Conservation (phyloP, 2,888 invertebrate genomes). For the Eulithis prunata region DNA sequence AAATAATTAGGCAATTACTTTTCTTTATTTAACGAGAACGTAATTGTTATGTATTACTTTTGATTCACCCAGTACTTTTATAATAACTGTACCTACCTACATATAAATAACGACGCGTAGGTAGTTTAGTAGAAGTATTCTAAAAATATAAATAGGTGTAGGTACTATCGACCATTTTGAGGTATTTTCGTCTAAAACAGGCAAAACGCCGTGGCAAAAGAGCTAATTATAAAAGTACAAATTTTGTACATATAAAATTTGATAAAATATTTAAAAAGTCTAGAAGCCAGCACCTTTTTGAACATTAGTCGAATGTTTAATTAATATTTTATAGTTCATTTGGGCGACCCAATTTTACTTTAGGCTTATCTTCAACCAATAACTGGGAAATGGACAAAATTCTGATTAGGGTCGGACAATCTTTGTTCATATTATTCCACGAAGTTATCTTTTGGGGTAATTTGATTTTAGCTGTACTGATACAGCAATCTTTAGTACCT, state of each 20-base stretch:
- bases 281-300: not conserved
- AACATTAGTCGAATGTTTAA: constrained; percentile 20
- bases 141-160: too few species aligned
- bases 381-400: constrained; percentile 27
- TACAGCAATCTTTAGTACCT: not conserved
- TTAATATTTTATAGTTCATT: constrained; percentile 32
- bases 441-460: constrained; percentile 7
- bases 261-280: not conserved
- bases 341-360: constrained; percentile 27
- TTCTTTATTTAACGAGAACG: constrained; percentile 67
- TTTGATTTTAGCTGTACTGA: constrained; percentile 16
- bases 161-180: too few species aligned
- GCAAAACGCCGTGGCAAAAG: too few species aligned
- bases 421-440: constrained; percentile 23
- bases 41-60: constrained; percentile 60
- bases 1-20: constrained; percentile 78
- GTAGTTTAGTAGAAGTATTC: too few species aligned
- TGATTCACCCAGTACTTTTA: constrained; percentile 2
- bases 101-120: too few species aligned
- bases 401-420: constrained; percentile 32
- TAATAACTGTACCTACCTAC: too few species aligned
- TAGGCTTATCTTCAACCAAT: constrained; percentile 31
- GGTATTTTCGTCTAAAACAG: too few species aligned
- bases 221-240: too few species aligned
- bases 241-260: too few species aligned